These are phyloP conservation scores for Siderastrea radians DNA, from an alignment of 92 coral and sea anemone species.

Conservation along the genomic window DNA sequence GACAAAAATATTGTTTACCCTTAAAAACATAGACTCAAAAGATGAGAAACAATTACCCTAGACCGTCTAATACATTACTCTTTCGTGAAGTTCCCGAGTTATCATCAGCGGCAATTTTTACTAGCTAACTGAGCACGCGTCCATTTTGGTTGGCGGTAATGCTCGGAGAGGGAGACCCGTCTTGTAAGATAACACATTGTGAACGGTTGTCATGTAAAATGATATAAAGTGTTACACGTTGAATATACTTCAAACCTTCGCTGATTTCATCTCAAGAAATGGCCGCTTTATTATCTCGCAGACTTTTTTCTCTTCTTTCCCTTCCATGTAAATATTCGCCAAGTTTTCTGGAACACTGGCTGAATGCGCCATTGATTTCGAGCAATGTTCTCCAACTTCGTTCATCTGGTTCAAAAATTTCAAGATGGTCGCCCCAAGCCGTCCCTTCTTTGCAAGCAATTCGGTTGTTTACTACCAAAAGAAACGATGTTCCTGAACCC, in stretches of 20 bases:
- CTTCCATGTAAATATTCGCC: neutral
- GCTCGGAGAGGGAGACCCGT: neutral
- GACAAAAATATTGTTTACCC: too few species aligned
- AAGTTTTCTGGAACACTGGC: neutral
- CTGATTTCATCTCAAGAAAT: neutral
- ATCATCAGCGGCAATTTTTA: too few species aligned
- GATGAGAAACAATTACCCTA: too few species aligned
- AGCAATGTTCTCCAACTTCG: neutral
- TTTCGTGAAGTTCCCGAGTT: too few species aligned
- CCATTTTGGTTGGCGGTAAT: neutral
- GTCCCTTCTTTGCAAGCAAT: neutral
- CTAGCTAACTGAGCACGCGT: neutral
- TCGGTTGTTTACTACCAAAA: neutral
- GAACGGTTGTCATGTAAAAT: neutral
- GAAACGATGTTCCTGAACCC: conserved; percentile 18
- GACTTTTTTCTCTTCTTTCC: neutral
- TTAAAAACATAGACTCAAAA: too few species aligned
- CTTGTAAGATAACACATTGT: neutral
- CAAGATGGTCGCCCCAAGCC: neutral
- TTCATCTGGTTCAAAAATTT: neutral
- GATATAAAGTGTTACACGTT: neutral
- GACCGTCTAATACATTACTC: too few species aligned
- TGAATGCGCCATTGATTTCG: neutral
- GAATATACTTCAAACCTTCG: too few species aligned
- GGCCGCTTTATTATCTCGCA: neutral